Base-by-base conservation (phyloP, 1,140 invertebrate genomes). In the Drosophila lacertosa region DNA sequence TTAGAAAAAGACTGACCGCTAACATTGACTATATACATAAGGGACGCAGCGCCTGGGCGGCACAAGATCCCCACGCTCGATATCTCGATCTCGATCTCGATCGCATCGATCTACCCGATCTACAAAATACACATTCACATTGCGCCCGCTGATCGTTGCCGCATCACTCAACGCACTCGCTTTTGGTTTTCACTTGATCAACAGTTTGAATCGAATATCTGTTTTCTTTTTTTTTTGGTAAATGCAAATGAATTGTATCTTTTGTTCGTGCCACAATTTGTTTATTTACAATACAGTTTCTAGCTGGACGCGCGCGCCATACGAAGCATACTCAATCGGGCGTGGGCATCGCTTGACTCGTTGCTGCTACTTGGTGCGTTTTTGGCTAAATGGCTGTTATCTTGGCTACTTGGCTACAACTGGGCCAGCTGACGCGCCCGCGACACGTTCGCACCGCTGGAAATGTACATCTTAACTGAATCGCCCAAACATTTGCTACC, bases 381-480 rank as follows among this genome's bases (percentile, higher is more conserved):
- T 47, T 47, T 62, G 64, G 65, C 40, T 53, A 54, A 40, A 4
- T 48, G 51, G 16, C 13, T 26, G 35, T 54, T 13, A 11, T 45
- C 18, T 66, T 57, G 33, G 10, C 47, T 47, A 6, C 18, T 65
- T 37, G 67, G 77, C 76, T 79, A 74, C n/a, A n/a, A n/a, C 42
- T 73, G 58, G 72, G 70, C 74, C 74, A 74, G 57, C 67, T 74
- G 77, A 76, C 80, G 80, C 69, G 82, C 83, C 80, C 75, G 83
- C 65, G 66, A 89, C 73, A 90, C 88, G 82, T 90, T 88, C 82
- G 88, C 81, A 88, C 88, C 82, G 79, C 83, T 83, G 73, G 76
- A 90, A 90, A 77, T 88, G 82, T 82, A 90, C 88, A 90, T 90
- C 88, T 84, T 90, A 89, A 90, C 88, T 90, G 88, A 90, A 83